These are phyloP conservation scores for Apteryx owenii DNA, from an alignment of 2,113 vertebrate species.

Conservation along the genomic window DNA sequence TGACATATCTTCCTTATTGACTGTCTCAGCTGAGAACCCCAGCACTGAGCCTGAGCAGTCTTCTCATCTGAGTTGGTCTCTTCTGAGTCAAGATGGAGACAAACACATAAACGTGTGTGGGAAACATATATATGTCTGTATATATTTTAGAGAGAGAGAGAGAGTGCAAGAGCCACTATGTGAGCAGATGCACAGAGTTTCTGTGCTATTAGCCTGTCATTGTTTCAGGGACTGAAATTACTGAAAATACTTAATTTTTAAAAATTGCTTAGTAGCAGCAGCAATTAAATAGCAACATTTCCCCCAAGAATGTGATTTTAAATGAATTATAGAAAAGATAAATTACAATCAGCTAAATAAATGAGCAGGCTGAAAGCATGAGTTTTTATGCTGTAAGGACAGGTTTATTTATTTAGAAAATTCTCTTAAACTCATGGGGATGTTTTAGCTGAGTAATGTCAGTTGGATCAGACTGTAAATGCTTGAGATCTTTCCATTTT, in stretches of 20 bases:
- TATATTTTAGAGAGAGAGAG: rapidly evolving
- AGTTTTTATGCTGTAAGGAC: background rate
- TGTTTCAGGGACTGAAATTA: background rate
- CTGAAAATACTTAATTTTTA: background rate
- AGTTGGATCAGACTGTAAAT: background rate
- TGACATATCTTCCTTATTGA: rapidly evolving
- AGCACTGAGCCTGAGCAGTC: rapidly evolving
- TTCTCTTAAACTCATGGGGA: background rate
- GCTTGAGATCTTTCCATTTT: background rate
- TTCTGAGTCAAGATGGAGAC: background rate
- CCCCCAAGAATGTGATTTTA: rapidly evolving
- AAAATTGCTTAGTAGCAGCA: background rate
- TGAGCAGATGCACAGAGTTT: background rate
- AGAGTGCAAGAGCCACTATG: background rate
- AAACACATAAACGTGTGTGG: background rate
- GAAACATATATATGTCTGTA: rapidly evolving
- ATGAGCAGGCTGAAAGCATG: background rate
- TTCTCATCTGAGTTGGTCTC: background rate
- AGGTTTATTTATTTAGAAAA: background rate
- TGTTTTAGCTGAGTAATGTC: background rate
- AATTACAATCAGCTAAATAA: background rate
- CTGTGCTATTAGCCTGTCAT: background rate
- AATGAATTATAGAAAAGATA: background rate
- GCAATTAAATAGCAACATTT: background rate
- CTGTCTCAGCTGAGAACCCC: rapidly evolving